Percentiles rank a stretch among this genome's conserved stretches.
Conservation (phyloP, 1,140 invertebrate species). For the Saxidomus purpurata region DNA sequence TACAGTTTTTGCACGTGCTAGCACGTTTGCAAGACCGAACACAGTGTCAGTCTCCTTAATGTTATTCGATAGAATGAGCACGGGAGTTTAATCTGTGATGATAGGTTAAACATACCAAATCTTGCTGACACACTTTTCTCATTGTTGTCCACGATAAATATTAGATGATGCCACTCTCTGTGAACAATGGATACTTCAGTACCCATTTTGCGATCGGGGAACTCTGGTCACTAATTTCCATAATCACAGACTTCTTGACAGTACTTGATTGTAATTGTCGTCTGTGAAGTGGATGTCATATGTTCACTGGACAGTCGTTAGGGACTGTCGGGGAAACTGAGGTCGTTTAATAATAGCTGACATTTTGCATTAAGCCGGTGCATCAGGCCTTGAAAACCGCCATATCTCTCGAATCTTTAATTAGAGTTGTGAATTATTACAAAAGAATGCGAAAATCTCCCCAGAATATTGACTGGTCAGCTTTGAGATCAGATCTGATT, state of each 20-base stretch:
- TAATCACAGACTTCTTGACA: neutral
- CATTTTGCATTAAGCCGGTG: neutral
- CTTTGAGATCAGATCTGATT: no score
- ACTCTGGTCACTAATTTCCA: conserved; percentile 6
- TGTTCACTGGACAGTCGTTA: neutral
- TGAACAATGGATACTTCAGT: neutral
- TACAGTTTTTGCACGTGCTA: no score
- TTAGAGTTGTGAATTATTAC: no score
- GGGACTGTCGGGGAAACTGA: neutral
- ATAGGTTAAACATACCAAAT: neutral
- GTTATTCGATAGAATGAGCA: no score
- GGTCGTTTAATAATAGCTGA: neutral
- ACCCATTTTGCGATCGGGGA: neutral
- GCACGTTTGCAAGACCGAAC: no score
- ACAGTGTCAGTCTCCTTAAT: no score
- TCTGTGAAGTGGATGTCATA: neutral
- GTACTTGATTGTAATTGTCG: neutral
- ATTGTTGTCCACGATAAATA: neutral
- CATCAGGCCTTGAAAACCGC: neutral
- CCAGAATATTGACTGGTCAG: no score
- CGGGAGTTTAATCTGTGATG: no score
- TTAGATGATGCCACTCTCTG: neutral
- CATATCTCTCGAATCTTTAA: no score
- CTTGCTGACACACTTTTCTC: neutral
- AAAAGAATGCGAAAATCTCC: no score